phyloP scores from a whole-genome alignment of 2,113 vertebrate species.

The Limnothrissa miodon region DNA sequence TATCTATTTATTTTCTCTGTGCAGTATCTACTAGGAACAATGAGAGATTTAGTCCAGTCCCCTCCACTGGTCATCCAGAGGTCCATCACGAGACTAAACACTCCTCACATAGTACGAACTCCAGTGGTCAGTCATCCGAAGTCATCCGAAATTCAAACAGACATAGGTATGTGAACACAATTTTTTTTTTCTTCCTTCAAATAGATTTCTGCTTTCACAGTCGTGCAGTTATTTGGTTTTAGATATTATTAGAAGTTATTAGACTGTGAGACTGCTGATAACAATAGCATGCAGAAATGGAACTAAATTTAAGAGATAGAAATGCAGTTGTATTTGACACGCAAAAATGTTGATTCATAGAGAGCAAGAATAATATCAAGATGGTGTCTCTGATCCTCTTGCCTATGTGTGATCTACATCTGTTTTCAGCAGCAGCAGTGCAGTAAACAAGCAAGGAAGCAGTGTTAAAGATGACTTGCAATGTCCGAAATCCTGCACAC shows the following conservation, averaged over 20 bases:
- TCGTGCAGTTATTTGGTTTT: too few species aligned
- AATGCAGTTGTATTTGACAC: too few species aligned
- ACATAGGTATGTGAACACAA: conserved; percentile 71
- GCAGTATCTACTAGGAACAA: conserved; percentile 72
- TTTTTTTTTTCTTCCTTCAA: not conserved
- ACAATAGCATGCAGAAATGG: too few species aligned
- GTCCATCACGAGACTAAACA: conserved; percentile 81
- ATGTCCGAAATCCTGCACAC: not conserved
- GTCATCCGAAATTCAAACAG: conserved; percentile 63
- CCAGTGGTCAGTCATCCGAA: conserved; percentile 68
- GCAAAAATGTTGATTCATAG: not conserved
- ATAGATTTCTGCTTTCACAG: not conserved
- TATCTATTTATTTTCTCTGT: conserved; percentile 11
- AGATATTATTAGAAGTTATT: not conserved
- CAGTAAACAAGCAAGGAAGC: not conserved
- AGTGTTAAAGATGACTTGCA: not conserved
- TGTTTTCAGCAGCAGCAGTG: not conserved
- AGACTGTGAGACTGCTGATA: not conserved
- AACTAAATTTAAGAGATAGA: too few species aligned
- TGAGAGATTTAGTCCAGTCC: conserved; percentile 58
- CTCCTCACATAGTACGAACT: conserved; percentile 72
- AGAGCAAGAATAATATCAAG: not conserved
- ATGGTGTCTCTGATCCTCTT: too few species aligned
- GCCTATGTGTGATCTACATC: not conserved
- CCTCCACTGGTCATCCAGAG: conserved; percentile 49